These are phyloP conservation scores for Dioctria rufipes DNA, from an alignment of 2,888 invertebrate species.

Conservation along the genomic window DNA sequence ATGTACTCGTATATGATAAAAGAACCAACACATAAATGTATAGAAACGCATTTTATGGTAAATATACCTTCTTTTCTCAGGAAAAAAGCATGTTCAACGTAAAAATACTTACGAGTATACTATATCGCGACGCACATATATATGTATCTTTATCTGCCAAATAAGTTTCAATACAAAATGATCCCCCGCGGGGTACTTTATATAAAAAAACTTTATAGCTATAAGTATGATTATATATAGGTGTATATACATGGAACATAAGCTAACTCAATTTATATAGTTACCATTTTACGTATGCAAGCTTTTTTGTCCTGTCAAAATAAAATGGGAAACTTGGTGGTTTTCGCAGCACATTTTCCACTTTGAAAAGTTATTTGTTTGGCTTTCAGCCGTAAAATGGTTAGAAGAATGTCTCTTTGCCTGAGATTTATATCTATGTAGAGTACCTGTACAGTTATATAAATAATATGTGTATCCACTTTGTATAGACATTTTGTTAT, in stretches of 20 bases:
- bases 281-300: constrained; percentile 20
- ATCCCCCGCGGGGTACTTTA: constrained; percentile 19
- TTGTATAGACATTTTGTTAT: no score
- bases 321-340: no score
- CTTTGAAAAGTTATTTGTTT: no score
- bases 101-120: not conserved
- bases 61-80: constrained; percentile 6
- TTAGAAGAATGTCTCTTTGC: no score
- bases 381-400: no score
- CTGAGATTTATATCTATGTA: no score
- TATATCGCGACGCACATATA: not conserved
- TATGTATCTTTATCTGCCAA: constrained; percentile 9
- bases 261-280: constrained; percentile 10
- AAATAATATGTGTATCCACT: no score
- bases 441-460: no score
- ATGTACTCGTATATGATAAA: no score
- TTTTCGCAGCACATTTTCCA: no score
- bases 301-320: constrained; percentile 7
- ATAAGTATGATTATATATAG: no score
- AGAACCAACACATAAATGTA: not conserved
- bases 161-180: constrained; percentile 39
- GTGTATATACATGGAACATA: constrained; percentile 4
- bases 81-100: constrained; percentile 3
- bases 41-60: constrained; percentile 44
- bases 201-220: not conserved